phyloP scores from a whole-genome alignment of 2,888 invertebrate genomes.

The Pogonocherus hispidulus region DNA sequence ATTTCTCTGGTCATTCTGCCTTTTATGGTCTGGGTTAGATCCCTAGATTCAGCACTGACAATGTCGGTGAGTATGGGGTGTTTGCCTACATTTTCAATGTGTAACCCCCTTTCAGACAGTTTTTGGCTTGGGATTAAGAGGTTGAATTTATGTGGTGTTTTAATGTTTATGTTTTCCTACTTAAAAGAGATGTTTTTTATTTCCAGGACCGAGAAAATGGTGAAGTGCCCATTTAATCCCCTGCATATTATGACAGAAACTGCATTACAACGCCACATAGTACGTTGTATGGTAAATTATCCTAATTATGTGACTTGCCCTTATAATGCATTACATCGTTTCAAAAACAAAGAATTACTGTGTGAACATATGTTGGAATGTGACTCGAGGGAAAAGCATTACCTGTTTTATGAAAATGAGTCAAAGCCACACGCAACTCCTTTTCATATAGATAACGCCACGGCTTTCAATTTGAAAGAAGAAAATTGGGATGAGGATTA shows the following conservation, averaged over 20 bases:
- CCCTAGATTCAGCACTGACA: too few relatives aligned
- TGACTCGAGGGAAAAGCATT: constrained; percentile 43
- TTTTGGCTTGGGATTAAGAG: too few relatives aligned
- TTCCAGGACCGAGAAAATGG: constrained; percentile 44
- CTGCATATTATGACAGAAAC: constrained; percentile 57
- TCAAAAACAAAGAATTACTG: constrained; percentile 54
- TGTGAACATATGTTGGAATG: constrained; percentile 59
- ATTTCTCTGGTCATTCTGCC: too few relatives aligned
- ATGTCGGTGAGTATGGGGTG: too few relatives aligned
- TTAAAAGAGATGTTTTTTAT: too few relatives aligned
- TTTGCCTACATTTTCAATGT: too few relatives aligned
- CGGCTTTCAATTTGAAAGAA: constrained; percentile 51
- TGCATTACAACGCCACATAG: constrained; percentile 62
- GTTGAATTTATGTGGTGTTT: too few relatives aligned
- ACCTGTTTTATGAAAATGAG: constrained; percentile 32
- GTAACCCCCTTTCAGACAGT: too few relatives aligned
- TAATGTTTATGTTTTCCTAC: too few relatives aligned
- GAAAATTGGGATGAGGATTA: constrained; percentile 58
- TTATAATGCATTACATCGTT: constrained; percentile 62
- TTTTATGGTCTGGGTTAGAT: too few relatives aligned
- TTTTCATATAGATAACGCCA: constrained; percentile 46
- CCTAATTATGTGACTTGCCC: constrained; percentile 61
- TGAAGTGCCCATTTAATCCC: constrained; percentile 62
- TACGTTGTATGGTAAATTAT: constrained; percentile 63
- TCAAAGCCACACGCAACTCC: constrained; percentile 28